Evolutionary conservation across 2,888 invertebrate species (phyloP).

Genomic region (Calameuta pallipes): DNA sequence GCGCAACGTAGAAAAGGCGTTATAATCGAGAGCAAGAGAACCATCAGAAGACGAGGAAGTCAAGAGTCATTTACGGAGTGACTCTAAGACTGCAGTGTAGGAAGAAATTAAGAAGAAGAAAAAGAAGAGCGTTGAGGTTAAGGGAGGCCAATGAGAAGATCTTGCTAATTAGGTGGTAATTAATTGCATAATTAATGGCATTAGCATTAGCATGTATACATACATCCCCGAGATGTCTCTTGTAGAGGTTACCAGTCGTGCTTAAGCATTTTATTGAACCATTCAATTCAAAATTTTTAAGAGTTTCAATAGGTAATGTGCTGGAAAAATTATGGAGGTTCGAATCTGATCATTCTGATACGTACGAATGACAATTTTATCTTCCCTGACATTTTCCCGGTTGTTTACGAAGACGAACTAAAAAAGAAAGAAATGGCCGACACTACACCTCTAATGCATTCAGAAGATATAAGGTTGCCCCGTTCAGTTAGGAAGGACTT

Average conservation of each 20-base stretch:
- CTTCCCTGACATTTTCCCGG: not conserved
- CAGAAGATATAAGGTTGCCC: not conserved
- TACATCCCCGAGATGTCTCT: not conserved
- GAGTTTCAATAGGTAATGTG: not conserved
- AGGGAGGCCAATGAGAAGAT: slow-evolving; percentile 35
- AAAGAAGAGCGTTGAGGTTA: not conserved
- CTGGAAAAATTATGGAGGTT: not conserved
- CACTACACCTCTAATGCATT: not conserved
- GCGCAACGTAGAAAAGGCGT: not conserved
- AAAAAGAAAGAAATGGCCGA: not conserved
- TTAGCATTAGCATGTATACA: slow-evolving; percentile 18
- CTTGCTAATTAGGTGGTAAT: slow-evolving; percentile 58
- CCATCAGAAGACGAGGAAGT: not conserved
- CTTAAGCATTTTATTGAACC: not conserved
- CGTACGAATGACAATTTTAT: not conserved
- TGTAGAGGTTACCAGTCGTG: not conserved
- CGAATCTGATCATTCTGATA: not conserved
- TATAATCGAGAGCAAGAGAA: not conserved
- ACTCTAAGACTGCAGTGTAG: not conserved
- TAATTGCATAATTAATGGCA: slow-evolving; percentile 58
- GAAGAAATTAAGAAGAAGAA: not conserved
- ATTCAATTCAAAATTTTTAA: not conserved
- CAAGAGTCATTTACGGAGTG: not conserved
- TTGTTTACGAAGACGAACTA: not conserved
- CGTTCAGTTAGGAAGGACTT: not conserved